These are phyloP conservation scores for Pristionchus mayeri DNA, from an alignment of 2,888 invertebrate genomes.

Conservation along the genomic window DNA sequence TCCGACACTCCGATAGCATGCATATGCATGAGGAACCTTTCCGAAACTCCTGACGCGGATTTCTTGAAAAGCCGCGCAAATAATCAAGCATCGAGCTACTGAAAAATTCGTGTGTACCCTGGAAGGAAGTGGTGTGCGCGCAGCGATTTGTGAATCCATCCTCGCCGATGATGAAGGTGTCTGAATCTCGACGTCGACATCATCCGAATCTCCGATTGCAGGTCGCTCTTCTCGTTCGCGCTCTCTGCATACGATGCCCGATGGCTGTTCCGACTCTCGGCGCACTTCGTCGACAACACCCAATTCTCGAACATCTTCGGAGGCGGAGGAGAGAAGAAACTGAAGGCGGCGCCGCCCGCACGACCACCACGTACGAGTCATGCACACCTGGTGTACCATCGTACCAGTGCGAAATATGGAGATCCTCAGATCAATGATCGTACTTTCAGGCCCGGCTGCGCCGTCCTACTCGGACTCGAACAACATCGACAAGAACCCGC, in stretches of 20 bases:
- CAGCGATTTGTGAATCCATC: conserved; percentile 1
- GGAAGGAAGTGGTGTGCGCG: neutral
- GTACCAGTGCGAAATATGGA: neutral
- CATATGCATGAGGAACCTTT: conserved; percentile 42
- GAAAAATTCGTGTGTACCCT: neutral
- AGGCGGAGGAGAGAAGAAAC: conserved; percentile 89
- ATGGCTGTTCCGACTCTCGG: conserved; percentile 87
- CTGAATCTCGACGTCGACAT: neutral
- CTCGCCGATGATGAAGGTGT: neutral
- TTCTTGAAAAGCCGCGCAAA: neutral
- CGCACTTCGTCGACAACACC: conserved; percentile 85
- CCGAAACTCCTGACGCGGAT: conserved; percentile 5
- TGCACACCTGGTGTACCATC: neutral
- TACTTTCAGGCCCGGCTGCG: conserved; percentile 53
- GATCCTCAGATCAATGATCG: neutral
- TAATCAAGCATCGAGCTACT: conserved; percentile 1
- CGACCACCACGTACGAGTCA: conserved; percentile 67
- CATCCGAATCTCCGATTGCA: conserved; percentile 30
- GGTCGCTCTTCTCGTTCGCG: conserved; percentile 91
- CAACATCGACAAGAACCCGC: conserved; percentile 48
- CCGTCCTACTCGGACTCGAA: conserved; percentile 49
- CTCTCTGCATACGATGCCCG: conserved; percentile 93
- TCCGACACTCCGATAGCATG: neutral
- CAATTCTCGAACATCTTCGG: conserved; percentile 90
- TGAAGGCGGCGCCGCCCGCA: conserved; percentile 76